Conservation (phyloP, 2,113 vertebrate genomes). For the Callionymus lyra region DNA sequence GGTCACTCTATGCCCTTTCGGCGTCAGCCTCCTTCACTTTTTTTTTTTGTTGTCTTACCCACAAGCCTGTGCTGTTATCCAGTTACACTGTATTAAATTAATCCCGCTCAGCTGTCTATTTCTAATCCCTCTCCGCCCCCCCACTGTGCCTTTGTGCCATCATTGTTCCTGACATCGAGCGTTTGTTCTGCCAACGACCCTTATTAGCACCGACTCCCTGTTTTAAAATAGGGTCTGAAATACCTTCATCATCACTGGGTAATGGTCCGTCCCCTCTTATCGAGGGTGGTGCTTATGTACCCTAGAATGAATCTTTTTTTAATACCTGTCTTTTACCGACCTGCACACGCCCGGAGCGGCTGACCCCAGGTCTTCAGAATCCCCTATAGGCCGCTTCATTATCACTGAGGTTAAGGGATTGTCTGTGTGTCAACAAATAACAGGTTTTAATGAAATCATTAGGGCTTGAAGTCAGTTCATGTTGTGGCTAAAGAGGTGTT, state of each 20-base stretch:
- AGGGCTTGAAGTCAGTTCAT: no score
- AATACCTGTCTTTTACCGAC: no score
- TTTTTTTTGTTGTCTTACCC: constrained; percentile 18
- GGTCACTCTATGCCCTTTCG: constrained; percentile 6
- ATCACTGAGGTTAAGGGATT: no score
- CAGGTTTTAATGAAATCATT: no score
- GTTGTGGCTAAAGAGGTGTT: no score
- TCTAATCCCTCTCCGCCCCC: constrained; percentile 5
- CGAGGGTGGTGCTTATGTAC: no score
- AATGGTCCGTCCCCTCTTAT: neutral
- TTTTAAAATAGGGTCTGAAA: constrained; percentile 7
- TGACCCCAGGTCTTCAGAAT: no score
- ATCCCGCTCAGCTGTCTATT: constrained; percentile 38
- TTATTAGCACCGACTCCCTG: constrained; percentile 12
- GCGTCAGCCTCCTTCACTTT: constrained; percentile 4
- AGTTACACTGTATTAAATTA: constrained; percentile 33
- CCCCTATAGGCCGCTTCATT: no score
- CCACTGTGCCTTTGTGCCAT: constrained; percentile 3
- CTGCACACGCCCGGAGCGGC: no score
- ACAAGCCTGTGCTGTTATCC: constrained; percentile 33
- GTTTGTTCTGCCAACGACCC: constrained; percentile 17
- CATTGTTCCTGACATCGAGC: constrained; percentile 12
- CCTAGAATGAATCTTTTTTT: no score
- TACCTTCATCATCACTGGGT: neutral
- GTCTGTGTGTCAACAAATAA: no score